Evolutionary conservation across 2,888 invertebrate genomes (phyloP), one percentile per base, ranked within the genome.

Genomic region (Nebria salina): DNA sequence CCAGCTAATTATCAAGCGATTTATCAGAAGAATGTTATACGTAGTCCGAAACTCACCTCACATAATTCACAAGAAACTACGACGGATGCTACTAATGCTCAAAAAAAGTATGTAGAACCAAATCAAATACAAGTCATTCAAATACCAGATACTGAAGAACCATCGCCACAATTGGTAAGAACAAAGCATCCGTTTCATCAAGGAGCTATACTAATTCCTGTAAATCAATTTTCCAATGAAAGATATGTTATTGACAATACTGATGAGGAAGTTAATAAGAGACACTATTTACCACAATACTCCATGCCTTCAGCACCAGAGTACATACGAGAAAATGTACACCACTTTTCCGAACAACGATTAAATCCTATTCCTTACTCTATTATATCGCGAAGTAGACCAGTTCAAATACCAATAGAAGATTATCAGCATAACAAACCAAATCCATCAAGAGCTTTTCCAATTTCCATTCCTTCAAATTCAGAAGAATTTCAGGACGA

Each of bases 111-210:
- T 77, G 89, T 90, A 81, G 91, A 91, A 7, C 89, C 91, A 26
- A 91, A 90, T 77, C 89, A 92, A 76, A 89, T 91, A 82, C 91
- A 92, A 77, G 89, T 91, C 0, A 88, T 91, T 42, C 92, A 92
- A 84, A 91, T 92, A 77, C 91, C 91, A 26, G 20, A 34, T 13
- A 13, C 26, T 4, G 34, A 64, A 65, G 78, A 73, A 13, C n/a
- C n/a, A n/a, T n/a, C n/a, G n/a, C 41, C 11, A n/a, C 68, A 90
- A 84, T 89, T n/a, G n/a, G n/a, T 87, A 20, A 91, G 90, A 85
- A 90, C 92, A 78, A 89, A 90, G 70, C 88, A 88, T 84, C 88
- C 88, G 1, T 87, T 86, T 80, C 88, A 88, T 83, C 85, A 86
- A 77, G 86, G 87, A 41, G 85, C 88, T 1, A 86, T 89, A 76